Conservation (phyloP, 2,888 invertebrate species). For the Stenotaenia linearis region DNA sequence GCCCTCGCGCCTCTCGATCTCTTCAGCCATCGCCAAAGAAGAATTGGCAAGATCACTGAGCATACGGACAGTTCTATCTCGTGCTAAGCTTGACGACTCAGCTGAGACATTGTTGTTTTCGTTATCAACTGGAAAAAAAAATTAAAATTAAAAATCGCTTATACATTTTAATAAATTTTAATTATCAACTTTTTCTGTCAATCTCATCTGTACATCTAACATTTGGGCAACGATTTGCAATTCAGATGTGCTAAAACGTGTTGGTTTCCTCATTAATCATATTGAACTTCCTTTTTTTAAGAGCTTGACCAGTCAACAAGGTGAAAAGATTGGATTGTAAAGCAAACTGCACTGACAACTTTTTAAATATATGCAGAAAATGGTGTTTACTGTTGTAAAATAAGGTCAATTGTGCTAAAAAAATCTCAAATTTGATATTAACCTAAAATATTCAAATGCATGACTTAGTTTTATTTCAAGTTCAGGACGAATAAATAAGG, state of each 20-base stretch:
- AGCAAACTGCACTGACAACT: background rate
- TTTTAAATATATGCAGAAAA: slow-evolving; percentile 13
- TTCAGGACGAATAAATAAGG: background rate
- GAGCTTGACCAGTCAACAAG: background rate
- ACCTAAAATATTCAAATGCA: slow-evolving; percentile 8
- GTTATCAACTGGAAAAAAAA: background rate
- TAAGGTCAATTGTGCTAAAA: slow-evolving; percentile 11
- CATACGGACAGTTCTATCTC: background rate
- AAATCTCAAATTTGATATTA: slow-evolving; percentile 18
- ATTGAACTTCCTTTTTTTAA: background rate
- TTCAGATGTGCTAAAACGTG: too few species aligned
- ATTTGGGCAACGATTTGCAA: too few species aligned
- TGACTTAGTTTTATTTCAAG: slow-evolving; percentile 16
- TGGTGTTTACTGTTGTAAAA: background rate
- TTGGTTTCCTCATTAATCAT: background rate
- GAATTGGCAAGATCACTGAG: background rate
- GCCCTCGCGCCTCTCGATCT: slow-evolving; percentile 29
- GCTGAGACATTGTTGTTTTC: background rate
- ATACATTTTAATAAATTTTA: background rate
- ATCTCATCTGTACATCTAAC: too few species aligned
- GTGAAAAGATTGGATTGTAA: background rate
- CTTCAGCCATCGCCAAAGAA: slow-evolving; percentile 7
- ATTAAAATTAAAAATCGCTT: background rate
- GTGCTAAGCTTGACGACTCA: background rate
- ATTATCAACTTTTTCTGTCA: background rate